These are phyloP conservation scores for Meloidogyne floridensis DNA, from an alignment of 1,140 invertebrate species.

Conservation along the genomic window DNA sequence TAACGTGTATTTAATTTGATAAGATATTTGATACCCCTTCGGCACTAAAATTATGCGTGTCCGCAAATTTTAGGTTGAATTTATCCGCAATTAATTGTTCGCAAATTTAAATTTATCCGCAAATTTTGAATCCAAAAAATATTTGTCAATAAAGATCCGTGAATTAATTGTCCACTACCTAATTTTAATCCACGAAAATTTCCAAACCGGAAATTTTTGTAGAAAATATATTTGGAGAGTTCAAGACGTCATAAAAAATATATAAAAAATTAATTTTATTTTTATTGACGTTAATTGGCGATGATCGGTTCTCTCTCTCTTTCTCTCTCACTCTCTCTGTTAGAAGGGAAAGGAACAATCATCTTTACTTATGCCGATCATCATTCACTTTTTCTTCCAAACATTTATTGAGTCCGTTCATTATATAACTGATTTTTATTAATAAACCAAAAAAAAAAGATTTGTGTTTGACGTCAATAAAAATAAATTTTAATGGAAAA, in stretches of 20 bases:
- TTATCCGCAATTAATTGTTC: no score
- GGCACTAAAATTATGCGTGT: no score
- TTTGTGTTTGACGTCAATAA: neutral
- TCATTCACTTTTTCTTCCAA: neutral
- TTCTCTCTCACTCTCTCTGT: neutral
- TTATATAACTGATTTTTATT: neutral
- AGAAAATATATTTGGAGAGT: neutral
- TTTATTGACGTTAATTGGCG: neutral
- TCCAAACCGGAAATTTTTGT: slow-evolving; percentile 9
- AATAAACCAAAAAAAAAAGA: neutral
- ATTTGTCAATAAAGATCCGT: no score
- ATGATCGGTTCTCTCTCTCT: neutral
- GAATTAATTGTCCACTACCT: no score
- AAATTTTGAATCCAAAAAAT: neutral
- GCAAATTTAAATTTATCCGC: no score
- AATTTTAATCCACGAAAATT: neutral
- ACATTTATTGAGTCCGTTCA: neutral
- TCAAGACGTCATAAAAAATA: neutral
- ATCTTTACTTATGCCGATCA: neutral
- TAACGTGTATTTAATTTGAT: no score
- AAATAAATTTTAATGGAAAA: neutral
- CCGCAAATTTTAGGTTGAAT: no score
- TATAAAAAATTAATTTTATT: neutral
- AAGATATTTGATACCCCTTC: no score
- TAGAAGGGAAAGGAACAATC: no score